Percentiles rank a stretch among this genome's conserved stretches.
Evolutionary conservation across 2,113 vertebrate genomes (phyloP).

Genomic region (Electrona antarctica): DNA sequence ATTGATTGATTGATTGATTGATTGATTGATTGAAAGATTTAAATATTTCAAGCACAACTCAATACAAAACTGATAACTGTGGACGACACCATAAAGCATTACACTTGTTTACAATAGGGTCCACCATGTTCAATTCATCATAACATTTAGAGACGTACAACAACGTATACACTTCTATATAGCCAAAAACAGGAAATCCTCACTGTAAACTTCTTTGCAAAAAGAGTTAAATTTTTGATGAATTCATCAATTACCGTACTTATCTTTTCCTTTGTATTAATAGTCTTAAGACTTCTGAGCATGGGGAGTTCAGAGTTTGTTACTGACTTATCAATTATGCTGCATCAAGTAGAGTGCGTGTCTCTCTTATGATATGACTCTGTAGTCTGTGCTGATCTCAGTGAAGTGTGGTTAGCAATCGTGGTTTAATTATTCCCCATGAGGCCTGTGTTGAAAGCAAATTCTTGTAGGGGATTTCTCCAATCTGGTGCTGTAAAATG

Average conservation of each 20-base stretch:
- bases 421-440: conserved; percentile 6
- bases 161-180: no score
- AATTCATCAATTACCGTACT: not conserved
- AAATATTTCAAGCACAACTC: no score
- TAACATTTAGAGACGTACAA: no score
- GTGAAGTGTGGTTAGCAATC: conserved; percentile 30
- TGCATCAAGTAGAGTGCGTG: conserved; percentile 3
- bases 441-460: not conserved
- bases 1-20: conserved; percentile 2
- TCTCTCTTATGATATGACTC: conserved; percentile 50
- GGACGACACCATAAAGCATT: no score
- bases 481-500: no score
- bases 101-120: no score
- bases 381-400: conserved; percentile 43
- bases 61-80: no score
- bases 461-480: not conserved
- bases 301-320: not conserved
- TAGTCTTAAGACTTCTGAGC: no score
- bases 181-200: no score
- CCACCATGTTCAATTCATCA: no score
- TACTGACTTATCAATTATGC: not conserved
- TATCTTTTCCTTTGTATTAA: not conserved
- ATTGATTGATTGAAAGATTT: conserved; percentile 19
- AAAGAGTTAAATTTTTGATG: no score
- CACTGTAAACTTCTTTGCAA: no score